These are phyloP conservation scores for Lochmaea capreae DNA, from an alignment of 2,888 invertebrate species.

Conservation along the genomic window DNA sequence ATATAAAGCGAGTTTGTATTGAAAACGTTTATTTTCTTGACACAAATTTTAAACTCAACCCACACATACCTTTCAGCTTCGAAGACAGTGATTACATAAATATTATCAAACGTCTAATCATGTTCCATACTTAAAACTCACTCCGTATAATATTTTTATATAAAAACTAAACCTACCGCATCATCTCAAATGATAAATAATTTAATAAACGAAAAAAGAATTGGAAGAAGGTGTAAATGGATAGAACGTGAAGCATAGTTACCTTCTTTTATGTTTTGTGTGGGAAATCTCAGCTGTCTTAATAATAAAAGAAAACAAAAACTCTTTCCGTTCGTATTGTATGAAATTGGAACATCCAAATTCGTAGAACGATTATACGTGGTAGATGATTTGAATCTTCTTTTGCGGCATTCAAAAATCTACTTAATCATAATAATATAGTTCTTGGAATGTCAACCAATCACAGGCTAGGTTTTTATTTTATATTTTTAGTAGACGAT, in stretches of 20 bases:
- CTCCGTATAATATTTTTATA: too few species aligned
- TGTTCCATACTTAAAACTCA: too few species aligned
- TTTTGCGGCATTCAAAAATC: too few species aligned
- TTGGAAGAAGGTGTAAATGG: background rate
- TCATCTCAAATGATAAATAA: background rate
- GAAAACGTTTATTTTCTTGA: conserved; percentile 1
- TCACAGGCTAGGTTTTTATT: too few species aligned
- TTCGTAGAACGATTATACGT: too few species aligned
- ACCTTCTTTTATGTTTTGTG: background rate
- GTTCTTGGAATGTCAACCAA: too few species aligned
- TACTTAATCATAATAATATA: too few species aligned
- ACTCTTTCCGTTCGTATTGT: too few species aligned
- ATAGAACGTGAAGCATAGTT: background rate
- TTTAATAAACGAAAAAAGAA: background rate
- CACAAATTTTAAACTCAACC: background rate
- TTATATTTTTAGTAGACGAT: too few species aligned
- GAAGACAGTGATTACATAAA: conserved; percentile 3
- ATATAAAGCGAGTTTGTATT: background rate
- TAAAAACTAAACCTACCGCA: background rate
- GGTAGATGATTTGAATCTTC: too few species aligned
- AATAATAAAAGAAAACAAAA: background rate
- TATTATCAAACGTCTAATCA: background rate
- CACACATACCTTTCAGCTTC: conserved; percentile 7
- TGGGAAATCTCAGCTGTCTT: background rate
- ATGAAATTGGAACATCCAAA: too few species aligned